Evolutionary conservation across 2,113 vertebrate species (phyloP).

Genomic region (Suricata suricatta): DNA sequence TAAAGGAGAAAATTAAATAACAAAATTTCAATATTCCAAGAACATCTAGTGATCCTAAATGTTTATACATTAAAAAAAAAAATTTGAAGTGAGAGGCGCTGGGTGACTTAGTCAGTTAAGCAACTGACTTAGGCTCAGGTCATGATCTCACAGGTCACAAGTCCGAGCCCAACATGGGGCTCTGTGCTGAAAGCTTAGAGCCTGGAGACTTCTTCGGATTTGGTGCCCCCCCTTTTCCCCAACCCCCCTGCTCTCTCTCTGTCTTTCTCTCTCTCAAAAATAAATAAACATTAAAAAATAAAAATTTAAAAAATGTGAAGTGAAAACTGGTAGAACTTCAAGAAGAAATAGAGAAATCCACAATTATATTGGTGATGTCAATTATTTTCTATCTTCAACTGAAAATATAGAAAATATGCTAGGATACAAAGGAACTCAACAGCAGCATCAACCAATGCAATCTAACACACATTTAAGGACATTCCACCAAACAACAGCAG

Average conservation of each 20-base stretch:
- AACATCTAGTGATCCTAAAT: background rate
- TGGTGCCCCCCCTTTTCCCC: too few relatives aligned
- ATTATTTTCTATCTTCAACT: background rate
- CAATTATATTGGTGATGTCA: background rate
- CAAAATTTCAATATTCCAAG: background rate
- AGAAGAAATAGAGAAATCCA: background rate
- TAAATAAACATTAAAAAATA: too few relatives aligned
- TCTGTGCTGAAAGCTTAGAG: too few relatives aligned
- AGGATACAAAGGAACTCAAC: background rate
- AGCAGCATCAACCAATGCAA: background rate
- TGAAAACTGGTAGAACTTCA: background rate
- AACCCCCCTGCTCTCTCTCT: too few relatives aligned
- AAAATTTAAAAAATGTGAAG: background rate
- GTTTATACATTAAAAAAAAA: background rate
- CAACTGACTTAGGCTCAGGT: too few relatives aligned
- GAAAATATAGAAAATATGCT: background rate
- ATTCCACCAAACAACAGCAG: background rate
- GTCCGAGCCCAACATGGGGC: too few relatives aligned
- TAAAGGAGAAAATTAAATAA: background rate
- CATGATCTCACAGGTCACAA: too few relatives aligned
- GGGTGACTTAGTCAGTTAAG: too few relatives aligned
- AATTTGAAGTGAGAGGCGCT: background rate
- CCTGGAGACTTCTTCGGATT: too few relatives aligned
- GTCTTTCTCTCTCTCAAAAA: too few relatives aligned
- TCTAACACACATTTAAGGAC: background rate